phyloP scores from a whole-genome alignment of 37 sponge, comb jelly and placozoan genomes.

The Diacarnus erythraeanus region DNA sequence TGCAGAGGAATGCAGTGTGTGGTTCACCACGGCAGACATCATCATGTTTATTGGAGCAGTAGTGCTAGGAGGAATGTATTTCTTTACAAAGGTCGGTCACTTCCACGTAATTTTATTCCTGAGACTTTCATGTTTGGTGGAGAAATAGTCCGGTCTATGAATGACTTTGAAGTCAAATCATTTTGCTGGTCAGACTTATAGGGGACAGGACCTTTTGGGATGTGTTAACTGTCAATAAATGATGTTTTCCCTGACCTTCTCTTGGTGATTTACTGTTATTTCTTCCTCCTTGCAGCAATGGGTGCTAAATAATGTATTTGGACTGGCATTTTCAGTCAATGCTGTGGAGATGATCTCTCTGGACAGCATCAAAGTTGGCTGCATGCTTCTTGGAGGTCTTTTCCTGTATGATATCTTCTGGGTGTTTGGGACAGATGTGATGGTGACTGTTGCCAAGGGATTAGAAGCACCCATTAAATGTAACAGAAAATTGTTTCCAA shows the following conservation, averaged over 20 bases:
- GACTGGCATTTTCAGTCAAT: slow-evolving; percentile 87
- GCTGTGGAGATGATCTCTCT: slow-evolving; percentile 96
- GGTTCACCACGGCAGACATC: slow-evolving; percentile 48
- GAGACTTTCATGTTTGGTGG: no score
- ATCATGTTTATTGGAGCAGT: background rate
- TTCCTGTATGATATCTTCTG: slow-evolving; percentile 99
- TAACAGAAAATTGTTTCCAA: slow-evolving; percentile 11
- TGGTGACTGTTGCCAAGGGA: slow-evolving; percentile 97
- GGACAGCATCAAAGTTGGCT: slow-evolving; percentile 90
- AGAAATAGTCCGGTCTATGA: slow-evolving; percentile 1
- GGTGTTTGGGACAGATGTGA: slow-evolving; percentile 99
- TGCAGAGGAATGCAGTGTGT: slow-evolving; percentile 34
- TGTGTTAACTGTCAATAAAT: background rate
- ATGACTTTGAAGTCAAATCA: slow-evolving; percentile 21
- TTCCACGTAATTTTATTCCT: no score
- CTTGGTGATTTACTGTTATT: background rate
- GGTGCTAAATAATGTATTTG: slow-evolving; percentile 94
- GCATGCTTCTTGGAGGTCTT: slow-evolving; percentile 89
- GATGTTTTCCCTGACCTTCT: background rate
- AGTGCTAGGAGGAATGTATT: slow-evolving; percentile 20
- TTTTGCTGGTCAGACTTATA: no score
- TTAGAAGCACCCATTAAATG: slow-evolving; percentile 98
- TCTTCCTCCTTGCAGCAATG: slow-evolving; percentile 71
- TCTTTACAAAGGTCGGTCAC: slow-evolving; percentile 55
- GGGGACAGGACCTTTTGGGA: no score